Evolutionary conservation across 2,888 invertebrate species (phyloP).

Genomic region (Scelioninae gen. 1): DNA sequence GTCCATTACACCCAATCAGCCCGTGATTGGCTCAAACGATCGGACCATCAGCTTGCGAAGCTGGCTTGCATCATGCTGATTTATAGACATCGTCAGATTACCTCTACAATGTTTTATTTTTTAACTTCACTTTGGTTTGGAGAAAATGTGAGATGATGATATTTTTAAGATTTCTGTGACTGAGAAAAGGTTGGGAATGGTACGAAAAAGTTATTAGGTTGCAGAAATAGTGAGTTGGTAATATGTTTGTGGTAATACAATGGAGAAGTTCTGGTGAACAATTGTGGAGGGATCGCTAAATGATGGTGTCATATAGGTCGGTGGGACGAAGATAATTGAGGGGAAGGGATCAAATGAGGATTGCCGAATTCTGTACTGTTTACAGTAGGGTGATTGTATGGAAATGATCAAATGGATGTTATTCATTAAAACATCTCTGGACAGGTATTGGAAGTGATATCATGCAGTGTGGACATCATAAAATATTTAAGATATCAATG

Average conservation of each 20-base stretch:
- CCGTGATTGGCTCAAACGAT: conserved; percentile 84
- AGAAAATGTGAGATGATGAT: no score
- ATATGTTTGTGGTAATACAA: no score
- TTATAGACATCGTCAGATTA: conserved; percentile 73
- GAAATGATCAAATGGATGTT: background rate
- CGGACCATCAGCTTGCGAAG: conserved; percentile 80
- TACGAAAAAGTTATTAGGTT: no score
- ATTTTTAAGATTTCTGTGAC: no score
- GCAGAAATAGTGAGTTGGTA: no score
- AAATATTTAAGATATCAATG: no score
- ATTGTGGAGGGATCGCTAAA: background rate
- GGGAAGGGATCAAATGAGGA: no score
- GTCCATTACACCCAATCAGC: conserved; percentile 85
- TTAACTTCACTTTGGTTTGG: background rate
- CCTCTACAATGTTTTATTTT: conserved; percentile 12
- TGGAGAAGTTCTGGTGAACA: background rate
- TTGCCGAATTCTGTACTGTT: no score
- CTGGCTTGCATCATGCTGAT: conserved; percentile 72
- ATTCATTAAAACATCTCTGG: no score
- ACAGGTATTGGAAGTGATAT: no score
- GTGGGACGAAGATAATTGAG: background rate
- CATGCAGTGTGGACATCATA: no score
- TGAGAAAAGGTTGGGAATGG: no score
- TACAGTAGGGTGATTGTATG: background rate
- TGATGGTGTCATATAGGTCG: background rate